Evolutionary conservation across 1,140 invertebrate species (phyloP), one percentile per base, ranked within the genome.

Genomic region (Hyphantria cunea): DNA sequence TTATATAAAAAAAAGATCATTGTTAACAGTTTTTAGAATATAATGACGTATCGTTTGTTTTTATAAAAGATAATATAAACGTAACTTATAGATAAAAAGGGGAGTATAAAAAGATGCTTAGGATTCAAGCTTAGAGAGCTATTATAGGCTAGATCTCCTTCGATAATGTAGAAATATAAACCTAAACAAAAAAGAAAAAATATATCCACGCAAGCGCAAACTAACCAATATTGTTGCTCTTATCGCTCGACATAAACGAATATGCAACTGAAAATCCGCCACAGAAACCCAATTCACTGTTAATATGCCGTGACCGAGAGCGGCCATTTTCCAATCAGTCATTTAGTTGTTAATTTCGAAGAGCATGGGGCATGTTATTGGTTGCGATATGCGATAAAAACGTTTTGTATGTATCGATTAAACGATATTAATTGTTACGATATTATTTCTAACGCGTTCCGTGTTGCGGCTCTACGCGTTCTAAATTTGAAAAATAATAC

Each of bases 321-420:
- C 70, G 65, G 66, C 72, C 70, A 77, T 79, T 80, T 85, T 81
- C 80, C 84, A 86, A 86, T 85, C 78, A 80, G 71, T 82, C 85
- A 83, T 85, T 84, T 82, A 79, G 78, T 78, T 82, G 85, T 86
- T 90, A 83, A 88, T 90, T 88, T 86, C 79, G 77, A 88, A 74
- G 78, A 81, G 76, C 82, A 86, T 71, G 76, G 84, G 67, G 82
- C 86, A 87, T 89, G 86, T 86, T 89, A 89, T 89, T 89, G 78
- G 73, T 72, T 80, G 65, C 56, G 55, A n/a, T 58, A 50, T 58
- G 58, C 73, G 75, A 76, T 80, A 80, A 74, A 68, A 78, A 70
- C 70, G 72, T 66, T 70, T 70, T 73, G 70, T 76, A 66, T 78
- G 69, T 73, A 77, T 64, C 76, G 64, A 75, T 81, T 77, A 78